Evolutionary conservation across 2,888 invertebrate species (phyloP), one percentile per base, ranked within the genome.

Genomic region (Parnassius orleans): DNA sequence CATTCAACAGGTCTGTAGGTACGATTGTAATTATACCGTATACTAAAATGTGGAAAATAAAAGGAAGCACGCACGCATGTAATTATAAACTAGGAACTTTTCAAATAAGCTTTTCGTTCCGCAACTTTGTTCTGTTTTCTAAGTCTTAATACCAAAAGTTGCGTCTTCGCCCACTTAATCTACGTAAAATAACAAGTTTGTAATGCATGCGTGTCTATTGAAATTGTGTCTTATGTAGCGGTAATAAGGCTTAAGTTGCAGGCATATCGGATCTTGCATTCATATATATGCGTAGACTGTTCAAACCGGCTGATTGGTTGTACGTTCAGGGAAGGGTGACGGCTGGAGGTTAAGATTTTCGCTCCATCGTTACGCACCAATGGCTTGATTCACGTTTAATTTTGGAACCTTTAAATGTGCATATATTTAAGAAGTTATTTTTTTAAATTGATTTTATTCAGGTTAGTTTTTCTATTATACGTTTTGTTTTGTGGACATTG

Each of bases 211-310:
- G 14, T 24, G 63, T 12, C 64, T 57, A 58, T 60, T 59, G 62
- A 73, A 67, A 67, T 69, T 68, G 59, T 51, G 63, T 67, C 72
- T 68, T 77, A 73, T 64, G 43, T 7, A 53, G 1, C 57, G 3
- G 42, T 1, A 44, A 61, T 75, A 75, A 66, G 67, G 63, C 14
- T 62, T 63, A 60, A 10, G 58, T 43, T 19, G 51, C 9, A 14
- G 41, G 72, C 53, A 68, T 64, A 63, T 55, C 57, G 64, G 68
- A 62, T 50, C 53, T 72, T 66, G 71, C 63, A 53, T 67, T 69
- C 67, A 85, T 90, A 83, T 84, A 85, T 90, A 90, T 90, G 84
- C 89, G 72, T 71, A 68, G 64, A 67, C 67, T 68, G 79, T 85
- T 69, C 79, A 65, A 64, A 66, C 66, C 75, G 81, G 80, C 83